Evolutionary conservation across 2,797 vertebrate species (phyloP).

Genomic region (Schizopygopsis pylzovi): DNA sequence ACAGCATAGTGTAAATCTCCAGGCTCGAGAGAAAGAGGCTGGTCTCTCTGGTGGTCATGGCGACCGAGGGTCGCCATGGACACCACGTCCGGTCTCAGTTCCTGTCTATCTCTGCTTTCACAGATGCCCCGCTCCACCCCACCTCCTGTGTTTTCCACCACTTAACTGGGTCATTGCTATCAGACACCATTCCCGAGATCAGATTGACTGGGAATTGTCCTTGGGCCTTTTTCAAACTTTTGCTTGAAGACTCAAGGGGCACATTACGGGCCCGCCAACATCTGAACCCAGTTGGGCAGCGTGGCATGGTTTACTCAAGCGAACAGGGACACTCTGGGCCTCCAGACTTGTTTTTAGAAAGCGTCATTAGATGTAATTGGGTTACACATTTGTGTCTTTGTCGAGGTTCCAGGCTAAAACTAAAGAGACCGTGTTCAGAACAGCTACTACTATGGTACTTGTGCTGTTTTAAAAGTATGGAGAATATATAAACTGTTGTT

Average conservation of each 20-base stretch:
- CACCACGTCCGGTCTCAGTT: slow-evolving; percentile 57
- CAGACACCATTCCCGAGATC: slow-evolving; percentile 26
- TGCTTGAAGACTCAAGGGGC: slow-evolving; percentile 12
- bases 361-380: slow-evolving; percentile 17
- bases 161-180: slow-evolving; percentile 47
- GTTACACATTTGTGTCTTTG: slow-evolving; percentile 26
- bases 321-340: slow-evolving; percentile 26
- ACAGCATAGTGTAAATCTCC: slow-evolving; percentile 35
- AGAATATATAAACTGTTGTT: neutral
- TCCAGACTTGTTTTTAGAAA: slow-evolving; percentile 9
- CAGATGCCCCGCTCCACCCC: neutral
- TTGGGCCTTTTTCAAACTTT: neutral
- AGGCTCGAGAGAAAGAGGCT: slow-evolving; percentile 43
- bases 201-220: slow-evolving; percentile 9
- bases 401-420: neutral
- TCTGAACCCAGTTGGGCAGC: slow-evolving; percentile 14
- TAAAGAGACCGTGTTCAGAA: neutral
- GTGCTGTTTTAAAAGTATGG: neutral
- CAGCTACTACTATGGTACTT: neutral
- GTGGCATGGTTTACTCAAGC: neutral
- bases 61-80: slow-evolving; percentile 63
- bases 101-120: slow-evolving; percentile 23
- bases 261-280: neutral
- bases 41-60: slow-evolving; percentile 62
- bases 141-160: slow-evolving; percentile 39